A percentile compares a stretch with the other conserved stretches of the same genome.
These are phyloP conservation scores for Pangasius macronema DNA, from an alignment of 2,797 vertebrate genomes.

Conservation along the genomic window DNA sequence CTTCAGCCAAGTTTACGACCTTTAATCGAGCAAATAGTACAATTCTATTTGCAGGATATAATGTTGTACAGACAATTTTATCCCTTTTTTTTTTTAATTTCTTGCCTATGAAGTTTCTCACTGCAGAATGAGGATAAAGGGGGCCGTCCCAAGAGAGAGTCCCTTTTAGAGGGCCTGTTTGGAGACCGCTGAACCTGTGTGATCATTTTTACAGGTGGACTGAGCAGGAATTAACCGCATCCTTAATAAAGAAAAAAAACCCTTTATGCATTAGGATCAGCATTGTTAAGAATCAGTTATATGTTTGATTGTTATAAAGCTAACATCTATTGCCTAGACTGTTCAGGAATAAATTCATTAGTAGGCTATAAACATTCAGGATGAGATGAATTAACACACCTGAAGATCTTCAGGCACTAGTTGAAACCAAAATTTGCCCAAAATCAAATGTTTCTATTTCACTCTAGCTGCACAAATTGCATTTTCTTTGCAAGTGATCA, in stretches of 20 bases:
- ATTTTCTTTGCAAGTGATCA: background rate
- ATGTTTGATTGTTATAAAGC: background rate
- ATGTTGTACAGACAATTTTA: background rate
- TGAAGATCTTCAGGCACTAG: background rate
- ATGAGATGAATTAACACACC: background rate
- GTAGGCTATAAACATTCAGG: background rate
- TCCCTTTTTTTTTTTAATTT: background rate
- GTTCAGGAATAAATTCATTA: background rate
- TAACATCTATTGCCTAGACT: background rate
- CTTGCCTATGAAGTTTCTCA: slow-evolving; percentile 17
- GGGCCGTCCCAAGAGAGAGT: background rate
- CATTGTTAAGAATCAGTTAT: background rate
- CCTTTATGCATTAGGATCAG: background rate
- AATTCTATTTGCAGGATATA: background rate
- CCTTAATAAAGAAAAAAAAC: background rate
- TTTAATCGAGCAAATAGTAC: slow-evolving; percentile 6
- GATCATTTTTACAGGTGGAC: slow-evolving; percentile 32
- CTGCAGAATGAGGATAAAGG: slow-evolving; percentile 17
- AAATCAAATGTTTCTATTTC: background rate
- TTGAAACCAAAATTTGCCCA: background rate
- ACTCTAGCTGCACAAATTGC: background rate
- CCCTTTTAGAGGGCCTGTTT: background rate
- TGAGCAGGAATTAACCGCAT: background rate
- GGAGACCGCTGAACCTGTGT: background rate
- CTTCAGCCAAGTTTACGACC: slow-evolving; percentile 27